Evolutionary conservation across 2,888 invertebrate species (phyloP).

Genomic region (Lycaena phlaeas): DNA sequence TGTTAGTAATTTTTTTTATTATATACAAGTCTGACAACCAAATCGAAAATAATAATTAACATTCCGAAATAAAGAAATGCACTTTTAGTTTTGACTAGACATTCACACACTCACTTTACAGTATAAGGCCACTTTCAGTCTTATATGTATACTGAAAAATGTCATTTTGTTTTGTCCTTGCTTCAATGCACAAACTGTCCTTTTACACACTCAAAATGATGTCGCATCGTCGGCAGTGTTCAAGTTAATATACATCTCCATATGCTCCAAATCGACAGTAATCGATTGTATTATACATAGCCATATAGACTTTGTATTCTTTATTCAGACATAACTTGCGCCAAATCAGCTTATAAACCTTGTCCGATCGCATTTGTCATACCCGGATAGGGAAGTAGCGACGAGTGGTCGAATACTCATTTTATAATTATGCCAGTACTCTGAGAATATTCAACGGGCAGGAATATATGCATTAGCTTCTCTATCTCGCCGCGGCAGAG

Average conservation of each 20-base stretch:
- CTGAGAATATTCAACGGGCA: constrained; percentile 74
- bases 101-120: constrained; percentile 37
- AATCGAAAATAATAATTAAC: constrained; percentile 1
- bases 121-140: constrained; percentile 1
- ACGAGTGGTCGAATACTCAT: constrained; percentile 28
- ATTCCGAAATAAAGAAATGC: constrained; percentile 13
- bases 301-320: neutral
- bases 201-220: no score
- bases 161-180: no score
- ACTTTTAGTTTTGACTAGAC: constrained; percentile 50
- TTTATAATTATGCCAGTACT: constrained; percentile 44
- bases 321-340: neutral
- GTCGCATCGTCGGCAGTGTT: no score
- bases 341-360: constrained; percentile 9
- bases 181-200: no score
- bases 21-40: neutral
- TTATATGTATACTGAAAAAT: neutral
- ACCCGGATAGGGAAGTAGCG: constrained; percentile 1
- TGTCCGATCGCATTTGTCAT: constrained; percentile 2
- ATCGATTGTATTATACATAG: neutral
- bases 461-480: constrained; percentile 79
- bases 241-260: no score
- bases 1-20: no score
- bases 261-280: no score
- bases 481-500: constrained; percentile 81